Conservation (phyloP, 2,113 vertebrate genomes). For the Camelus bactrianus region DNA sequence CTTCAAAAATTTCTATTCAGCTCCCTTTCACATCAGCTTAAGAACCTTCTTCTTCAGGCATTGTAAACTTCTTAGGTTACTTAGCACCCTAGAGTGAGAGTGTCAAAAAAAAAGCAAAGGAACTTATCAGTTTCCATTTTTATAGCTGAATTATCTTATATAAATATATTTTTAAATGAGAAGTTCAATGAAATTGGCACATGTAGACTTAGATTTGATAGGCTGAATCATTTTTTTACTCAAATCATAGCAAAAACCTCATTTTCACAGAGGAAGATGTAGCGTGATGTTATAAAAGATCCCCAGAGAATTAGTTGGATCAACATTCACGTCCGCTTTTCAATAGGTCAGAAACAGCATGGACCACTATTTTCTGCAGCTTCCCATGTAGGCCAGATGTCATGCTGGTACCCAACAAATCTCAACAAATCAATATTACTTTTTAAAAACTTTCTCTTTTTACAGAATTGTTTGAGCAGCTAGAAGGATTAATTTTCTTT, state of each 20-base stretch:
- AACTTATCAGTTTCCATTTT: neutral
- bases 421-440: neutral
- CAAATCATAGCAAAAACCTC: neutral
- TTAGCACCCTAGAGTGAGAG: neutral
- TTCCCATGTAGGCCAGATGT: neutral
- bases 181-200: neutral
- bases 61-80: neutral
- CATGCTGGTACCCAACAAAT: neutral
- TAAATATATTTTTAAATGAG: slow-evolving; percentile 35
- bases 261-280: neutral
- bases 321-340: slow-evolving; percentile 36
- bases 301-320: neutral
- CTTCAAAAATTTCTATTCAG: neutral
- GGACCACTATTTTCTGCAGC: neutral
- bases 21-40: neutral
- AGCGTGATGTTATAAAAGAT: neutral
- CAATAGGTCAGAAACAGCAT: neutral
- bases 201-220: neutral
- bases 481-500: slow-evolving; percentile 23
- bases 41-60: neutral
- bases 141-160: neutral
- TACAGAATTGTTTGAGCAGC: neutral
- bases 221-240: neutral
- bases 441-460: neutral
- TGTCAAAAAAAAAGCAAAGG: neutral